These are phyloP conservation scores for Apis laboriosa DNA, from an alignment of 1,140 invertebrate species.

Conservation along the genomic window DNA sequence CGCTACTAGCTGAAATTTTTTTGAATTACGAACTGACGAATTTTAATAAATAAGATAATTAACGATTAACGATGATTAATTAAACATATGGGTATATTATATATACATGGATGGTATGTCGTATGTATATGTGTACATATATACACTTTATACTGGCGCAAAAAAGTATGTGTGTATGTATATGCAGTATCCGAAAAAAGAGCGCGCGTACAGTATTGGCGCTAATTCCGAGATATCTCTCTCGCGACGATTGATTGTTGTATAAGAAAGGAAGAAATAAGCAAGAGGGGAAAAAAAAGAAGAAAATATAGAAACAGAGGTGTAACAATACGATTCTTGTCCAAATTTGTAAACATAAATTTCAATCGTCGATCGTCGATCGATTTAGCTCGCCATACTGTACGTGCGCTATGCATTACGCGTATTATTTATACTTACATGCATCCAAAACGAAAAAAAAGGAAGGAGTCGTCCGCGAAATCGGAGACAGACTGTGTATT, in stretches of 20 bases:
- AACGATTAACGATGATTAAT: constrained; percentile 70
- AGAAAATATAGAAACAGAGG: background rate
- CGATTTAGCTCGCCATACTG: constrained; percentile 38
- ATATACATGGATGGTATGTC: constrained; percentile 77
- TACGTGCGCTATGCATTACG: constrained; percentile 54
- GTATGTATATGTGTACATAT: constrained; percentile 80
- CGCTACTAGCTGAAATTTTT: constrained; percentile 67
- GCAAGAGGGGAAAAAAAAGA: accelerated
- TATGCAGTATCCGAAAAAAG: constrained; percentile 63
- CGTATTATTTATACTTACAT: constrained; percentile 67
- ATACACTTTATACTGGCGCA: constrained; percentile 76
- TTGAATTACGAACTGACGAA: constrained; percentile 68
- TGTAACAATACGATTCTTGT: background rate
- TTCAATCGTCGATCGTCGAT: constrained; percentile 19
- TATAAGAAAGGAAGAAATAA: background rate
- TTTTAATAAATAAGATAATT: constrained; percentile 73
- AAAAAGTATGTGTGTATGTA: constrained; percentile 71
- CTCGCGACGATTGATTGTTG: constrained; percentile 27
- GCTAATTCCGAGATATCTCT: constrained; percentile 10
- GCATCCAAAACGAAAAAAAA: constrained; percentile 55
- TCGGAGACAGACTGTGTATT: constrained; percentile 78
- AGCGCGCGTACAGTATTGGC: constrained; percentile 54
- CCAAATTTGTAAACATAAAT: constrained; percentile 3
- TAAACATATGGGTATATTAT: constrained; percentile 72
- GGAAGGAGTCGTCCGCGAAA: constrained; percentile 66